Conservation (phyloP, 2,888 invertebrate species). For the Caenorhabditis wallacei region DNA sequence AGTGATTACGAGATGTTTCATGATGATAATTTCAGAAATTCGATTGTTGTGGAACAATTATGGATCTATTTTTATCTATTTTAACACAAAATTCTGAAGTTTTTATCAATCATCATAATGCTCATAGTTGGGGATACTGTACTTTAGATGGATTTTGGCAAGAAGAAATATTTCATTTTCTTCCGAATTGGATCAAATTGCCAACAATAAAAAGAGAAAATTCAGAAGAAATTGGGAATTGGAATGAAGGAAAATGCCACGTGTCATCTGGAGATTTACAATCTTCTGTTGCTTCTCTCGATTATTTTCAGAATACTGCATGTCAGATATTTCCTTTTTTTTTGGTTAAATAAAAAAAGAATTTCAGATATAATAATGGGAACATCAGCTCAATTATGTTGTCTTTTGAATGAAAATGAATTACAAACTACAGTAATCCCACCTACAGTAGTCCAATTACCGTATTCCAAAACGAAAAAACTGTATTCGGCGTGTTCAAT, state of each 20-base stretch:
- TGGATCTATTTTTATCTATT: conserved; percentile 61
- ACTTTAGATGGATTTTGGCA: conserved; percentile 26
- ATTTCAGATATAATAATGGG: conserved; percentile 67
- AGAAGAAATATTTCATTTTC: background rate
- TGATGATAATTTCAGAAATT: conserved; percentile 19
- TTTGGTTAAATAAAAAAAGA: background rate
- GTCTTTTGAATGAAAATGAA: conserved; percentile 3
- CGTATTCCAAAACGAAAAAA: conserved; percentile 40
- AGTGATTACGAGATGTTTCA: too few species aligned
- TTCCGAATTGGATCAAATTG: conserved; percentile 31
- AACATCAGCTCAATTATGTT: conserved; percentile 70
- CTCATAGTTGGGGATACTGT: conserved; percentile 68
- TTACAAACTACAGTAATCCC: conserved; percentile 9
- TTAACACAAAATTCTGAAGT: conserved; percentile 15
- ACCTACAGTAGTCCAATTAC: conserved; percentile 58
- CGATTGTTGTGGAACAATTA: conserved; percentile 67
- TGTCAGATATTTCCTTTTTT: conserved; percentile 48
- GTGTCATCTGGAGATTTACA: conserved; percentile 68
- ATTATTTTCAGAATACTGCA: conserved; percentile 40
- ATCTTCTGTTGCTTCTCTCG: conserved; percentile 65
- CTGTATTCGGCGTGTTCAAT: conserved; percentile 65
- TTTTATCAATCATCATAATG: conserved; percentile 63
- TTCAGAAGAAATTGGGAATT: conserved; percentile 11
- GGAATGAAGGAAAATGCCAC: conserved; percentile 45
- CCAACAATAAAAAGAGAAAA: conserved; percentile 37